A percentile compares a stretch with the other conserved stretches of the same genome.
Conservation (phyloP, 2,888 invertebrate genomes). For the Pristionchus arcanus region DNA sequence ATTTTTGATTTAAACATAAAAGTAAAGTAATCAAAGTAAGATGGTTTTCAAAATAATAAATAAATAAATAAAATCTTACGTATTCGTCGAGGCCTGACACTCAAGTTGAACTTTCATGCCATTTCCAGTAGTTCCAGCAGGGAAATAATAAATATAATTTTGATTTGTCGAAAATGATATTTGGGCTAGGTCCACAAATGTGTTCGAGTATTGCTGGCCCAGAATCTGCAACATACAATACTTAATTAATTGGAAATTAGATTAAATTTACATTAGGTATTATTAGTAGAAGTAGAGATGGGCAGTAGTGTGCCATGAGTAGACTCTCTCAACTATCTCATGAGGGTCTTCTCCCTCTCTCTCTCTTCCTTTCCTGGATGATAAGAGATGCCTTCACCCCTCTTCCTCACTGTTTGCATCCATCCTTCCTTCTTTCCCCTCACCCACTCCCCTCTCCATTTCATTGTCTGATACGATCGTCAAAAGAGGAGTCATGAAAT, state of each 20-base stretch:
- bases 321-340: slow-evolving; percentile 34
- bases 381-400: slow-evolving; percentile 54
- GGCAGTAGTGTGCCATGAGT: slow-evolving; percentile 29
- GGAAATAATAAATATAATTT: slow-evolving; percentile 46
- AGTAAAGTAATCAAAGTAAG: too few relatives aligned
- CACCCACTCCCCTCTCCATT: slow-evolving; percentile 20
- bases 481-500: slow-evolving; percentile 32
- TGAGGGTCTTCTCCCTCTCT: slow-evolving; percentile 36
- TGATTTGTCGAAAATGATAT: background rate
- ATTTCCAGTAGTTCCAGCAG: background rate
- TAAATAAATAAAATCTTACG: background rate
- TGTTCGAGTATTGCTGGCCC: background rate
- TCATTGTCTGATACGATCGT: slow-evolving; percentile 46
- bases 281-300: background rate
- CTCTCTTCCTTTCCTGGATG: slow-evolving; percentile 21
- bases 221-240: background rate
- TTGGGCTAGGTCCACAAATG: background rate
- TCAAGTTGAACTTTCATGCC: slow-evolving; percentile 9
- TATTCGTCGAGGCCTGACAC: background rate
- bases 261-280: background rate
- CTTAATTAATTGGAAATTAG: background rate
- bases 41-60: background rate
- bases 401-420: slow-evolving; percentile 43
- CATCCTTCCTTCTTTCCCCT: background rate
- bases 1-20: background rate